phyloP scores from a whole-genome alignment of 2,888 invertebrate genomes.

The Escarpia spicata region DNA sequence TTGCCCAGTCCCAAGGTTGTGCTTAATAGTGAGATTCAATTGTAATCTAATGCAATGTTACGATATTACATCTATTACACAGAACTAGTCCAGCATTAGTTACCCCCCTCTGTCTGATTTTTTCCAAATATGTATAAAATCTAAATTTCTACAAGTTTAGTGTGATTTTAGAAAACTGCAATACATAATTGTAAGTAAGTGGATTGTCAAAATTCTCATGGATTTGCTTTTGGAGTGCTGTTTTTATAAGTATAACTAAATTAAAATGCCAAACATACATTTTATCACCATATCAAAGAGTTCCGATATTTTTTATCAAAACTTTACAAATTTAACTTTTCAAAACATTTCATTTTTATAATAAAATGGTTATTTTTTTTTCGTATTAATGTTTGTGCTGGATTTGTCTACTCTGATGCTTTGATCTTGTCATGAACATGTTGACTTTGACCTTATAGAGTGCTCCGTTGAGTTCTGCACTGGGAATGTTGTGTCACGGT shows the following conservation, averaged over 20 bases:
- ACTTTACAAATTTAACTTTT: neutral
- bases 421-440: neutral
- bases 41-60: too few species aligned
- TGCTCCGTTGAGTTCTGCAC: slow-evolving; percentile 45
- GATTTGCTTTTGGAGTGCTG: neutral
- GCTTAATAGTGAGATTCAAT: too few species aligned
- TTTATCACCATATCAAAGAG: neutral
- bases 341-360: neutral
- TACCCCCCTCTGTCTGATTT: too few species aligned
- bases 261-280: neutral
- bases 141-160: too few species aligned
- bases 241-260: neutral
- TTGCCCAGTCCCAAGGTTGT: too few species aligned
- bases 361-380: neutral
- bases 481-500: slow-evolving; percentile 50
- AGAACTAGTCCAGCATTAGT: too few species aligned
- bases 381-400: neutral
- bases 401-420: neutral
- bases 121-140: too few species aligned
- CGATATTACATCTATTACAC: too few species aligned
- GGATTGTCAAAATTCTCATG: neutral
- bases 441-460: slow-evolving; percentile 37
- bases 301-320: neutral
- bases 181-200: neutral
- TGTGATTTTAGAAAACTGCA: too few species aligned